Percentiles rank a stretch among this genome's conserved stretches.
Evolutionary conservation across 2,888 invertebrate species (phyloP).

Genomic region (Ectemnius lituratus): DNA sequence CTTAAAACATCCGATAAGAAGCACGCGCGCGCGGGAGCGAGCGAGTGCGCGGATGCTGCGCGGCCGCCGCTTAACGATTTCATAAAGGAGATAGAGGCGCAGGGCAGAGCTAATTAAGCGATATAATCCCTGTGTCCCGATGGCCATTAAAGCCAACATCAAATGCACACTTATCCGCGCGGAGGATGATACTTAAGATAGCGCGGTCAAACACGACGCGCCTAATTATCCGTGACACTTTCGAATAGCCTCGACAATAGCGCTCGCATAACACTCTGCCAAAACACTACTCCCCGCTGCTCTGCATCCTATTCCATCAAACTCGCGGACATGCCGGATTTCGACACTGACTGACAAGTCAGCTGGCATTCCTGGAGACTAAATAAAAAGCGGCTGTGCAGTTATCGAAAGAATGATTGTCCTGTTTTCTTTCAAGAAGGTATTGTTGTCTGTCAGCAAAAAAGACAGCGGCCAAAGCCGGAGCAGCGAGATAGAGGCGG

Average conservation of each 20-base stretch:
- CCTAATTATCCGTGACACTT: constrained; percentile 61
- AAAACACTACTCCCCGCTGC: background rate
- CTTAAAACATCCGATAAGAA: constrained; percentile 66
- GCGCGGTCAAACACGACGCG: constrained; percentile 43
- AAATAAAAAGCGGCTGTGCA: background rate
- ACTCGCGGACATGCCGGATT: background rate
- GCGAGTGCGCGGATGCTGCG: too few species aligned
- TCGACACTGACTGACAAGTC: background rate
- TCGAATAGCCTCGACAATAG: constrained; percentile 27
- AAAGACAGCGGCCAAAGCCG: constrained; percentile 4
- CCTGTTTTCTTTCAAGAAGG: background rate
- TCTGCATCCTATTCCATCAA: background rate
- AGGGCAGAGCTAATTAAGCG: constrained; percentile 69
- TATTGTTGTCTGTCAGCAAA: constrained; percentile 33
- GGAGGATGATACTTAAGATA: constrained; percentile 64
- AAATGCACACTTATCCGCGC: constrained; percentile 57
- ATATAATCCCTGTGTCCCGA: constrained; percentile 62
- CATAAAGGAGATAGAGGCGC: constrained; percentile 66
- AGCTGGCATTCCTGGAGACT: background rate
- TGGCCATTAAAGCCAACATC: constrained; percentile 61
- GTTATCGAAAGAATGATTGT: background rate
- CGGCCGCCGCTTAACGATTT: constrained; percentile 64
- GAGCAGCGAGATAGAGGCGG: constrained; percentile 33
- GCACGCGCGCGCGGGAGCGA: constrained; percentile 53
- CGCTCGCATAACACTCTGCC: constrained; percentile 9